Conservation (phyloP, 1,140 invertebrate species). For the Campodea augens region DNA sequence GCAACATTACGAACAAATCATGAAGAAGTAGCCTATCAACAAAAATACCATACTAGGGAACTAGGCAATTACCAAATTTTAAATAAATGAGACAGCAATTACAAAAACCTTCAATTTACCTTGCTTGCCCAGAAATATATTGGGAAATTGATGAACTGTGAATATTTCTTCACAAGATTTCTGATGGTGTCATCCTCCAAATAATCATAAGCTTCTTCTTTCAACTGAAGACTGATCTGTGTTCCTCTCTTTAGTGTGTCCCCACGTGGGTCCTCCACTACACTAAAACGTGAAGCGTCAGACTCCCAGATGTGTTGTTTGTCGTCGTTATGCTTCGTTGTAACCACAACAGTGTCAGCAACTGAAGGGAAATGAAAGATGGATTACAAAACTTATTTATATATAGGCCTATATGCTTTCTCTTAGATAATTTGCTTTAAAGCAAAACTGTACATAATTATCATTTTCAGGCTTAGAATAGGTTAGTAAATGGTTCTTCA, state of each 20-base stretch:
- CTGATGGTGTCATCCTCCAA: constrained; percentile 79
- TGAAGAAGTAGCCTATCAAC: too few relatives aligned
- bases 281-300: constrained; percentile 68
- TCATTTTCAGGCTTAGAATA: too few relatives aligned
- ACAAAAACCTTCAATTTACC: constrained; percentile 21
- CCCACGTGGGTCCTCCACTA: constrained; percentile 85
- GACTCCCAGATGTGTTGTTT: constrained; percentile 97
- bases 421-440: too few relatives aligned
- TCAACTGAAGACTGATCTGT: constrained; percentile 69
- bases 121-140: constrained; percentile 93
- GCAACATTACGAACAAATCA: too few relatives aligned
- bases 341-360: constrained; percentile 71
- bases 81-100: not conserved
- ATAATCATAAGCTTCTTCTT: constrained; percentile 93
- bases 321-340: constrained; percentile 89
- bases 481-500: too few relatives aligned
- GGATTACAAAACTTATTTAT: not conserved
- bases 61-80: not conserved
- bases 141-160: constrained; percentile 98
- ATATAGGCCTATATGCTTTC: not conserved
- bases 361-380: constrained; percentile 28
- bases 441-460: too few relatives aligned
- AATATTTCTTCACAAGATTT: constrained; percentile 89
- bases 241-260: constrained; percentile 78
- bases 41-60: not conserved